These are phyloP conservation scores for Pandemis corylana DNA, from an alignment of 2,888 invertebrate species.

Conservation along the genomic window DNA sequence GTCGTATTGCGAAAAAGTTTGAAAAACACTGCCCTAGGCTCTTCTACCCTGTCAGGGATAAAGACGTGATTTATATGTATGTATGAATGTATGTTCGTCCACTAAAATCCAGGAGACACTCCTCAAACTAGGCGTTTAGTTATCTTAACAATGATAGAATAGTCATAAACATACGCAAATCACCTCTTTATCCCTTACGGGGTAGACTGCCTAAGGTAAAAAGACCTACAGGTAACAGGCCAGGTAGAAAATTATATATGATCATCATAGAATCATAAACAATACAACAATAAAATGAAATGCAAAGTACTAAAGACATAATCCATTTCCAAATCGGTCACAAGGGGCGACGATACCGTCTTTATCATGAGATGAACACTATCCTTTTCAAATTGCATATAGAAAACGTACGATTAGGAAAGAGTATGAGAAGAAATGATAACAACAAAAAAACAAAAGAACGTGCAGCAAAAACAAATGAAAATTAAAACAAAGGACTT, in stretches of 20 bases:
- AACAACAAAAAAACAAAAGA: background rate
- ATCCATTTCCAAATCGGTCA: background rate
- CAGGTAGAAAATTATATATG: no score
- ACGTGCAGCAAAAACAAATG: background rate
- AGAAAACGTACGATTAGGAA: background rate
- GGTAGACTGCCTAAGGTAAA: no score
- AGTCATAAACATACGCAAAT: background rate
- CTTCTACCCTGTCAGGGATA: no score
- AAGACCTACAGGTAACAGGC: no score
- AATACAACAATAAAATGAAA: background rate
- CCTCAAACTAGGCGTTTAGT: background rate
- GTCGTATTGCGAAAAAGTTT: no score
- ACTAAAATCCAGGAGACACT: background rate
- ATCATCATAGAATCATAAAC: background rate
- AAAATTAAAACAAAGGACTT: constrained; percentile 14
- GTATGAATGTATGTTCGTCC: background rate
- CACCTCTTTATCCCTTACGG: no score
- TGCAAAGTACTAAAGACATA: background rate
- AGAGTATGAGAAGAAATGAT: background rate
- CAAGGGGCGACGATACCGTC: background rate
- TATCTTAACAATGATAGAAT: background rate
- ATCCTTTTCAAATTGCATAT: background rate
- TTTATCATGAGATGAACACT: background rate
- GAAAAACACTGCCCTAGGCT: no score
- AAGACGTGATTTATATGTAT: no score